Base-by-base conservation (phyloP, 2,797 vertebrate species). In the Lates japonicus region DNA sequence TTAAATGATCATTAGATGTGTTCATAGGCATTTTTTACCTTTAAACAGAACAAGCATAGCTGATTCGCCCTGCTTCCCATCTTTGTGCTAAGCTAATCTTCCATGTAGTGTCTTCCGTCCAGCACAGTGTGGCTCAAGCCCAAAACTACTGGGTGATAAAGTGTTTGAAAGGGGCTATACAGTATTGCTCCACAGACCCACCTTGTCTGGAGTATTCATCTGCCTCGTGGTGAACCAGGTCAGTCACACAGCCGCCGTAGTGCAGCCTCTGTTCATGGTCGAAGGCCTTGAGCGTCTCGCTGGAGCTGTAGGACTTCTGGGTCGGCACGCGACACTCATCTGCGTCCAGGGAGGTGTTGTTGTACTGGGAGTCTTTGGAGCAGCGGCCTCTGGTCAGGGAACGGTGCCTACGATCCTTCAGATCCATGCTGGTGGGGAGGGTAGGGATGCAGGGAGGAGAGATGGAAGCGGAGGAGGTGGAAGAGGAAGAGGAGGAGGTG, bases 271-370 rank as follows among this genome's bases (percentile, higher is more conserved):
- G 96, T 80, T 99, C 98, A 0, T 99, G 98, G 87, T 99, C 98
- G 5, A 98, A 99, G 0, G 97, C 98, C 90, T 99, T 99, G 61
- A 99, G 96, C 0, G 98, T 99, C 95, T 99, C 98, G 0, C 97
- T 99, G 87, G 98, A 99, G 94, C 97, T 99, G 90, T 99, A 99
- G 35, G 98, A 99, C 87, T 98, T 99, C 95, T 99, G 98, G 0
- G 98, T 99, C 54, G 98, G 98, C 59, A 99, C 98, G 0, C 97
- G 96, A 83, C 97, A 97, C 89, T 98, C 97, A 4, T 98, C 97
- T 0, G 95, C 90, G 80, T 99, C 98, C 94, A 99, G 94, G 14
- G 98, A 97, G 19, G 98, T 97, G 52, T 97, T 96, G 1, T 97
- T 97, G 80, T 97, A 99, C 87, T 97, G 97, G 79, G 96, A 96